These are phyloP conservation scores for Drosophila recens DNA, from an alignment of 2,888 invertebrate species.

Conservation along the genomic window DNA sequence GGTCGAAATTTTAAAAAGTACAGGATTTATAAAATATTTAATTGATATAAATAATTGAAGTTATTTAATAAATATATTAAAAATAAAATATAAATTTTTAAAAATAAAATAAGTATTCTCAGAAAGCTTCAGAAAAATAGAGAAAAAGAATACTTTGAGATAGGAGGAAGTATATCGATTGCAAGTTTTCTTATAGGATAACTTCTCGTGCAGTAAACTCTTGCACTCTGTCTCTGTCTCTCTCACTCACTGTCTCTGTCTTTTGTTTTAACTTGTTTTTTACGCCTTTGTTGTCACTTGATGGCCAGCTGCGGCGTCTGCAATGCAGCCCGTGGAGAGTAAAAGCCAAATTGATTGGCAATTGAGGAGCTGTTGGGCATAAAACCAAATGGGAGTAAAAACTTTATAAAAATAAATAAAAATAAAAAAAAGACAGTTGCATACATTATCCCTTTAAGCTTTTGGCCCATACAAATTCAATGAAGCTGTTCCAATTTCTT, in stretches of 20 bases:
- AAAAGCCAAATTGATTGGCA: constrained; percentile 74
- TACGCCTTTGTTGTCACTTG: constrained; percentile 64
- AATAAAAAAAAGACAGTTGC: constrained; percentile 37
- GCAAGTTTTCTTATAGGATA: background rate
- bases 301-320: constrained; percentile 39
- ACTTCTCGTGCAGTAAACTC: background rate
- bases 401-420: constrained; percentile 22
- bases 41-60: too few species aligned
- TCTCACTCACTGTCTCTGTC: background rate
- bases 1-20: background rate
- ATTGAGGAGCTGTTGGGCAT: constrained; percentile 57
- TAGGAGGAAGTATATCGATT: background rate
- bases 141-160: background rate
- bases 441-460: constrained; percentile 72
- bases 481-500: constrained; percentile 47
- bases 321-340: constrained; percentile 47
- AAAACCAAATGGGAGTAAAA: constrained; percentile 20
- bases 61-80: too few species aligned
- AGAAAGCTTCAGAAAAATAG: too few species aligned
- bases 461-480: constrained; percentile 52
- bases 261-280: constrained; percentile 28
- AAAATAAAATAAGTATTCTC: too few species aligned
- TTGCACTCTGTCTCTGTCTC: background rate
- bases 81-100: too few species aligned
- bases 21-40: background rate